Percentiles rank a stretch among this genome's conserved stretches.
Evolutionary conservation across 2,888 invertebrate species (phyloP).

Genomic region (Dryococelus australis): DNA sequence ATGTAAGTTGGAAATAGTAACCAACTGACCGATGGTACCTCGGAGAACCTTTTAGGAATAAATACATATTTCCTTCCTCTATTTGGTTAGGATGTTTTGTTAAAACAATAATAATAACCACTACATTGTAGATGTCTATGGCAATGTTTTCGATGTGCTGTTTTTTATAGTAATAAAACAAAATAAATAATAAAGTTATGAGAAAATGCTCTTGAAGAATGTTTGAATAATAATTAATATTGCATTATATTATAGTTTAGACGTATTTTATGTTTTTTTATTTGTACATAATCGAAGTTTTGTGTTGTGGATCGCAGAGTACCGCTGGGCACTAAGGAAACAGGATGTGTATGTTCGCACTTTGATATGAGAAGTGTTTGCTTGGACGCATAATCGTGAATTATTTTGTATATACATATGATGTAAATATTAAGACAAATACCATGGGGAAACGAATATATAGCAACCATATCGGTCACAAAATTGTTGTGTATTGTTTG

Average conservation of each 20-base stretch:
- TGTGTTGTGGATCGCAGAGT: neutral
- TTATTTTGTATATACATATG: neutral
- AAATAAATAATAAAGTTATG: no score
- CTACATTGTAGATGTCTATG: neutral
- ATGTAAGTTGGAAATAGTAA: neutral
- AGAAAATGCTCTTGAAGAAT: neutral
- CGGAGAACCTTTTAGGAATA: neutral
- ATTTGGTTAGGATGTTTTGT: neutral
- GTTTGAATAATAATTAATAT: no score
- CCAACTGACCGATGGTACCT: neutral
- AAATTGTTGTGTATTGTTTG: no score
- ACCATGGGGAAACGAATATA: no score
- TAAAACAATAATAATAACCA: neutral
- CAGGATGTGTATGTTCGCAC: neutral
- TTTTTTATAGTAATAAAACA: no score
- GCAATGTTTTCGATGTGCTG: neutral
- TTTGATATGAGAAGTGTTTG: neutral
- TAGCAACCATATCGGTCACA: no score
- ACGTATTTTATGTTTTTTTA: neutral
- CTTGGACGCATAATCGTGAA: neutral
- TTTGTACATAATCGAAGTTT: neutral
- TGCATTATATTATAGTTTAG: neutral
- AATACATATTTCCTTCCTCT: neutral
- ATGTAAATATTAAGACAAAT: neutral
- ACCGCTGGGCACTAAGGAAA: neutral